These are phyloP conservation scores for Dinocampus coccinellae DNA, from an alignment of 2,888 invertebrate species.

Conservation along the genomic window DNA sequence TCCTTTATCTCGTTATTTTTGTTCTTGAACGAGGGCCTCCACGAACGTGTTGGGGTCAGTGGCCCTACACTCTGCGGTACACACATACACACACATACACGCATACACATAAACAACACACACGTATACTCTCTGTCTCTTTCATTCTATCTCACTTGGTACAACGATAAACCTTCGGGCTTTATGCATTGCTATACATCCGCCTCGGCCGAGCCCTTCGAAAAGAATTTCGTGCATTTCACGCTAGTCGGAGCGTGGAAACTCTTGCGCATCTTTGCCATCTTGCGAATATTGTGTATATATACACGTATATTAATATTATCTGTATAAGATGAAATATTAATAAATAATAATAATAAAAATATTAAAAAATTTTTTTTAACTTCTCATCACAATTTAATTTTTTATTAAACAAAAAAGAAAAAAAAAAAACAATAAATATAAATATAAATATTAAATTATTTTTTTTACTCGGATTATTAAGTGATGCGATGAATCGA, in stretches of 20 bases:
- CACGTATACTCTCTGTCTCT: neutral
- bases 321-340: too few relatives aligned
- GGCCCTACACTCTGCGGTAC: neutral
- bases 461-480: too few relatives aligned
- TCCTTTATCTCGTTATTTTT: neutral
- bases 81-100: neutral
- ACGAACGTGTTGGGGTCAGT: slow-evolving; percentile 7
- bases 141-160: slow-evolving; percentile 10
- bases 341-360: too few relatives aligned
- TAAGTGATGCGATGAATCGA: too few relatives aligned
- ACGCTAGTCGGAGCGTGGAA: slow-evolving; percentile 46
- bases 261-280: slow-evolving; percentile 16
- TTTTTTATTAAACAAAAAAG: too few relatives aligned
- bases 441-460: too few relatives aligned
- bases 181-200: slow-evolving; percentile 33
- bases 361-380: too few relatives aligned
- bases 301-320: neutral
- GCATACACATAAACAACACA: too few relatives aligned
- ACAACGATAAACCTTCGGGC: slow-evolving; percentile 22
- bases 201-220: slow-evolving; percentile 27
- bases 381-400: too few relatives aligned
- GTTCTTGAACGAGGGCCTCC: neutral
- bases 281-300: neutral
- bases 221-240: slow-evolving; percentile 41
- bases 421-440: too few relatives aligned